Evolutionary conservation across 37 sponge, comb jelly and placozoan genomes (phyloP).

Genomic region (Aplysina aerophoba): DNA sequence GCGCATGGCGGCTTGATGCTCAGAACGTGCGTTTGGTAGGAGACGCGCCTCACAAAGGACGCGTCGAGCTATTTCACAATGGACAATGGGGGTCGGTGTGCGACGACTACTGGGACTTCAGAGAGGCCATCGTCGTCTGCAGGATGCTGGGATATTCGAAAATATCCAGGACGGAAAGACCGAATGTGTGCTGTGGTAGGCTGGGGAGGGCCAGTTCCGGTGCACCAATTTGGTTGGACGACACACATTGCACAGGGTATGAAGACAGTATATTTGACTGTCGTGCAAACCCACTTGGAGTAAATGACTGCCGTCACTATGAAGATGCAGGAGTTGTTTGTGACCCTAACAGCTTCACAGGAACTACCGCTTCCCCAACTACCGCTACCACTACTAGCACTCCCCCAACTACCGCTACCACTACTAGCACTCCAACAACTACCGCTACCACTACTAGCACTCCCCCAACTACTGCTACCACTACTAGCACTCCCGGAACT

Average conservation of each 20-base stretch:
- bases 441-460: neutral
- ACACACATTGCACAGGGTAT: slow-evolving; percentile 40
- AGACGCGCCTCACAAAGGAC: neutral
- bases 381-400: neutral
- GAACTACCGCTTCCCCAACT: neutral
- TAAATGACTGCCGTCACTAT: slow-evolving; percentile 53
- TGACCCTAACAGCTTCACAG: slow-evolving; percentile 10
- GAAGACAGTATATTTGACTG: slow-evolving; percentile 57
- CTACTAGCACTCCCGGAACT: slow-evolving; percentile 9
- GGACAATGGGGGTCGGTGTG: slow-evolving; percentile 45
- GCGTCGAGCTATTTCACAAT: slow-evolving; percentile 31
- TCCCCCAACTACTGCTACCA: slow-evolving; percentile 20
- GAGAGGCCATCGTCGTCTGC: neutral
- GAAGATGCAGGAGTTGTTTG: slow-evolving; percentile 81
- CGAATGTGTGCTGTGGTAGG: slow-evolving; percentile 4
- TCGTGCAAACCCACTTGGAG: neutral
- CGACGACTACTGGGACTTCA: slow-evolving; percentile 28
- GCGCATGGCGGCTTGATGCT: too few relatives aligned
- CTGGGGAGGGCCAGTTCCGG: neutral
- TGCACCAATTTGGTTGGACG: slow-evolving; percentile 65
- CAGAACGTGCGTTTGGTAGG: slow-evolving; percentile 11
- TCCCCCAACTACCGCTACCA: slow-evolving; percentile 7
- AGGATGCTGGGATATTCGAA: slow-evolving; percentile 25
- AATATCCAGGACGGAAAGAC: neutral
- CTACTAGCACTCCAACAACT: neutral